Evolutionary conservation across 2,113 vertebrate species (phyloP), one percentile per base, ranked within the genome.

Genomic region (Urocitellus parryii): DNA sequence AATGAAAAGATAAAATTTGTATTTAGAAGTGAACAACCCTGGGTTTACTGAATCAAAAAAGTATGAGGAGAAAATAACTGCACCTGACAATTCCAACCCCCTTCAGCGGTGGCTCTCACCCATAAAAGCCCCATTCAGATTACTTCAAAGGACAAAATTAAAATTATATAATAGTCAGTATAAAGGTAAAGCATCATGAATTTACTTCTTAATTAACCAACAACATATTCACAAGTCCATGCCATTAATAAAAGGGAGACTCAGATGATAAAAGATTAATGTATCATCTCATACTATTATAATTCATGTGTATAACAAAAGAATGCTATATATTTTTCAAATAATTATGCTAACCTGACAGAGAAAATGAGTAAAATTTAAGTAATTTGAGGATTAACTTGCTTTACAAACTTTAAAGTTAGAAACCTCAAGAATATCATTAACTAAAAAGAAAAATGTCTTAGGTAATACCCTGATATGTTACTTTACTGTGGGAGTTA

Each of bases 171-270:
- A 74, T 80, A 87, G n/a, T 79, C 29, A 94, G 61, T 61, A 79
- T 91, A 83, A 80, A 63, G 16, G 16, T 81, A 95, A 91, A 92
- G 51, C 4, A 94, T 29, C n/a, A 39, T 67, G 29, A 95, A 78
- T 96, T 92, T 63, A 92, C 12, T 94, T 67, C 58, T 86, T 88
- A 92, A 93, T 39, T 93, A 92, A 37, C 58, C n/a, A 89, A 76
- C 4, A 45, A 65, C 81, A 61, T 79, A 85, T 61, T 88, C 61
- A 82, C 25, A 85, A 92, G 37, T 53, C 63, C 80, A 88, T 20
- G 42, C 24, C 53, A 86, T 53, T 93, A 78, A 78, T 77, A 90
- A 96, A 95, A 37, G 37, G 51, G 25, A 95, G 1, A 90, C 42
- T 91, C 58, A 90, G 32, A 61, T 34, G 27, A 80, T 87, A 89